Evolutionary conservation across 1,140 invertebrate species (phyloP), one percentile per base, ranked within the genome.

Genomic region (Drosophila aff.): DNA sequence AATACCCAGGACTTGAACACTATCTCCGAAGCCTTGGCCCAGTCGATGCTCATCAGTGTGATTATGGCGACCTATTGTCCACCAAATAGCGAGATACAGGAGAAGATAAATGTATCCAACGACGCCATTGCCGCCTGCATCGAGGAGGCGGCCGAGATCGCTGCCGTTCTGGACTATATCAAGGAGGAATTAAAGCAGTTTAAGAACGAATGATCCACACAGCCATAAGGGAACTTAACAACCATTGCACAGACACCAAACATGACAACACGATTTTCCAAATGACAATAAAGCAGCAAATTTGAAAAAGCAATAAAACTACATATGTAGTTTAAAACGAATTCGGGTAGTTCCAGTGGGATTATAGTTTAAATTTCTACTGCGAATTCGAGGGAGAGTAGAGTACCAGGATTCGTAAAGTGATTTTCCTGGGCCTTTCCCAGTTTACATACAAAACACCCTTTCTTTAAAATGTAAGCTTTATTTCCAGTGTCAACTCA

Each of bases 381-480:
- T 11, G 10, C 31, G 3, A 10, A 33, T 3, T 4, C 31, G 8
- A 36, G 10, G 11, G 10, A 36, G 11, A 46, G 4, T 46, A 15
- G 13, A 15, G 15, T 15, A 46, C 2, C 5, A 21, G 1, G 44
- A 23, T 0, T 46, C 6, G 0, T 7, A 23, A 7, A 13, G 21
- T 15, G 6, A 3, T 23, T 18, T 18, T 18, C 10, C 31, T 9
- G 2, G 31, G 0, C 9, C 10, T 33, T 10, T 10, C 9, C 9
- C 31, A 15, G 13, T 6, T 15, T 4, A 15, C 0, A 15, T 4
- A 38, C 36, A 15, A 15, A 40, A 40, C 13, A 15, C 33, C 2
- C 5, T 13, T 43, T 21, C 46, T 67, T 52, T 57, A 67, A 63
- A 64, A 68, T 46, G 18, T 46, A 77, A 57, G 71, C 74, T 73